Conservation (phyloP, 1,140 invertebrate species). For the Pollicipes pollicipes region DNA sequence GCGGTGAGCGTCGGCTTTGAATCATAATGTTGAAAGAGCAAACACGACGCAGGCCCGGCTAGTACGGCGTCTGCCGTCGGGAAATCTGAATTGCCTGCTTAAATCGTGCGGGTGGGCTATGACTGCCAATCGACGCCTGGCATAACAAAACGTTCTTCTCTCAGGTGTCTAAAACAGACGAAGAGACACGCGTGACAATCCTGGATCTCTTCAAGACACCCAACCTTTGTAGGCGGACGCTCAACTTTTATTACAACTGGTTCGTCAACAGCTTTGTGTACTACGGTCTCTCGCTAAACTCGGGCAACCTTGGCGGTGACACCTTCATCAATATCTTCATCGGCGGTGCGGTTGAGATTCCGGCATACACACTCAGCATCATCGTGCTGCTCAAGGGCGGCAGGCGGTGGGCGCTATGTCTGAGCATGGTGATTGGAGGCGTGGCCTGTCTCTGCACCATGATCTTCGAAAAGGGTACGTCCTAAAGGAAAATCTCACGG, state of each 20-base stretch:
- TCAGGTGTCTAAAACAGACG: slow-evolving; percentile 8
- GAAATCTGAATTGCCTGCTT: too few relatives aligned
- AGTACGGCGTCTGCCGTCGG: too few relatives aligned
- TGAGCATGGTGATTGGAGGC: slow-evolving; percentile 48
- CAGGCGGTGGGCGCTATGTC: slow-evolving; percentile 44
- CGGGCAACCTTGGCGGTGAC: slow-evolving; percentile 51
- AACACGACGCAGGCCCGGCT: too few relatives aligned
- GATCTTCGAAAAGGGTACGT: slow-evolving; percentile 15
- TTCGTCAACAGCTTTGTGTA: slow-evolving; percentile 55
- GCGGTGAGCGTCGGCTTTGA: too few relatives aligned
- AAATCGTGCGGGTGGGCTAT: too few relatives aligned
- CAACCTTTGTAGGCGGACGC: slow-evolving; percentile 45
- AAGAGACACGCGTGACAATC: slow-evolving; percentile 21
- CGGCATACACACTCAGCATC: slow-evolving; percentile 49
- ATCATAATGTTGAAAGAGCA: too few relatives aligned
- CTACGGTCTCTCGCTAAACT: slow-evolving; percentile 62
- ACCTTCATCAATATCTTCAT: slow-evolving; percentile 56
- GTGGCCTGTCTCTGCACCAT: slow-evolving; percentile 32
- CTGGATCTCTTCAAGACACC: slow-evolving; percentile 50
- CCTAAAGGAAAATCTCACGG: too few relatives aligned
- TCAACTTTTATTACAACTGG: slow-evolving; percentile 60
- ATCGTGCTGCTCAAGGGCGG: slow-evolving; percentile 52
- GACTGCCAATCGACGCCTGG: too few relatives aligned
- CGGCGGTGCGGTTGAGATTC: slow-evolving; percentile 53
- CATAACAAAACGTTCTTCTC: background rate